These are phyloP conservation scores for Pagrus major DNA, from an alignment of 2,113 vertebrate genomes.

Conservation along the genomic window DNA sequence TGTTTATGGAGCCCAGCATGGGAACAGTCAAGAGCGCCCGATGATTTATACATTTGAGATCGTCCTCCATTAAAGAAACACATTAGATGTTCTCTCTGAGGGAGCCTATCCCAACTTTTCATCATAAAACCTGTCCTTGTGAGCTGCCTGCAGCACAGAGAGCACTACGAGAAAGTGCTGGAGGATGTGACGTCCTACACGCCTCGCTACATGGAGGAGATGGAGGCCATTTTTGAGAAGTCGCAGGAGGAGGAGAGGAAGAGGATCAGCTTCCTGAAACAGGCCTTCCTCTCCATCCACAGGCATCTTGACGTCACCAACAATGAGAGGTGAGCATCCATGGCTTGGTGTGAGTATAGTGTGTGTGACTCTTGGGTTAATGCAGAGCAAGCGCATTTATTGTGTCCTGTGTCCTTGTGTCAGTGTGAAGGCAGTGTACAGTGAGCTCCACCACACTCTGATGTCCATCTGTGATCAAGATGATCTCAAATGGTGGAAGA, in stretches of 20 bases:
- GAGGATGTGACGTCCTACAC: slow-evolving; percentile 86
- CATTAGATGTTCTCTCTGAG: not conserved
- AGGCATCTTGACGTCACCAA: slow-evolving; percentile 87
- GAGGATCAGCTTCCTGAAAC: slow-evolving; percentile 88
- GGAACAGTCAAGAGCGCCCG: slow-evolving; percentile 30
- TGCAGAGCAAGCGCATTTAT: not conserved
- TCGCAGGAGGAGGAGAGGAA: slow-evolving; percentile 88
- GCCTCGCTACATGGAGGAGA: slow-evolving; percentile 91
- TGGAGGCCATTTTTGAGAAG: slow-evolving; percentile 90
- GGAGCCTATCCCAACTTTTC: not conserved
- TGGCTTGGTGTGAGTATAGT: not conserved
- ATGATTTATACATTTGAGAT: slow-evolving; percentile 51
- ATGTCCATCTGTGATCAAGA: slow-evolving; percentile 85
- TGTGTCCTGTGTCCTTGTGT: slow-evolving; percentile 6
- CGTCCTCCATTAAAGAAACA: slow-evolving; percentile 30
- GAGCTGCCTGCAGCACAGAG: slow-evolving; percentile 74
- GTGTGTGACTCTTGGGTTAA: not conserved
- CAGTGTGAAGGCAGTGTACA: slow-evolving; percentile 86
- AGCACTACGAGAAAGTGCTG: slow-evolving; percentile 86
- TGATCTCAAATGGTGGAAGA: slow-evolving; percentile 89
- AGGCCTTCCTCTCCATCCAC: slow-evolving; percentile 87
- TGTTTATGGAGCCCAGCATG: slow-evolving; percentile 70
- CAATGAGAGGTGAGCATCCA: slow-evolving; percentile 82
- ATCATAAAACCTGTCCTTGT: slow-evolving; percentile 24
- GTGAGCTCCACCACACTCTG: slow-evolving; percentile 86